Evolutionary conservation across 2,888 invertebrate genomes (phyloP), one percentile per base, ranked within the genome.

Genomic region (Andrena trimmerana): DNA sequence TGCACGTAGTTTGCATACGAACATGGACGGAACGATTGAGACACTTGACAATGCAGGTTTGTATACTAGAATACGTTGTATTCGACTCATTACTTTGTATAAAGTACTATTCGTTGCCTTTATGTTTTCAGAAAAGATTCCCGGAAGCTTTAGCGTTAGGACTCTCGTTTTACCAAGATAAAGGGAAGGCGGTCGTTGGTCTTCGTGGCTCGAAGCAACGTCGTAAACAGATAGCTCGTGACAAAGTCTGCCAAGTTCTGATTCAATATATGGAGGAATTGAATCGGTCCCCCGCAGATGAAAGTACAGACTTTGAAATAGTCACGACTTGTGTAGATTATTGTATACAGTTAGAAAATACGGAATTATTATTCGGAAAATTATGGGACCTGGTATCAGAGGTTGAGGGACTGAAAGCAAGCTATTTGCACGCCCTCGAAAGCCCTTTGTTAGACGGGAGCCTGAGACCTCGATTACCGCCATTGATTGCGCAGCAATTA

Each of bases 11-110:
- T 83, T 94, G 93, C 70, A 94, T 95, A 93, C 87, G 97, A 82
- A 96, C 96, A 0, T 97, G 96, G 96, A 96, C 95, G 48, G 97
- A 97, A 90, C 94, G 97, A 80, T 94, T 97, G 48, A 95, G 95
- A 76, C 96, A 96, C 91, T 94, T 97, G 90, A 95, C 96, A 63
- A 92, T 94, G 89, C 87, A 94, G 95, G 92, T 95, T 94, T 27
- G 91, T 95, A 54, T 29, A 65, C 13, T 78, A 42, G 7, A 4
- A 10, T 48, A 60, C 50, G 4, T 20, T 1, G 1, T 27, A 13
- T 24, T 42, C 20, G 27, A 59, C 36, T 29, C 29, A 29, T 13
- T 10, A 57, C 2, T 33, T 60, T 60, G 13, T 57, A 31, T 29
- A 48, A 50, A 74, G 33, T 63, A 29, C 27, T 66, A 67, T 29